Conservation (phyloP, 2,888 invertebrate genomes). For the Caenorhabditis zanzibari region DNA sequence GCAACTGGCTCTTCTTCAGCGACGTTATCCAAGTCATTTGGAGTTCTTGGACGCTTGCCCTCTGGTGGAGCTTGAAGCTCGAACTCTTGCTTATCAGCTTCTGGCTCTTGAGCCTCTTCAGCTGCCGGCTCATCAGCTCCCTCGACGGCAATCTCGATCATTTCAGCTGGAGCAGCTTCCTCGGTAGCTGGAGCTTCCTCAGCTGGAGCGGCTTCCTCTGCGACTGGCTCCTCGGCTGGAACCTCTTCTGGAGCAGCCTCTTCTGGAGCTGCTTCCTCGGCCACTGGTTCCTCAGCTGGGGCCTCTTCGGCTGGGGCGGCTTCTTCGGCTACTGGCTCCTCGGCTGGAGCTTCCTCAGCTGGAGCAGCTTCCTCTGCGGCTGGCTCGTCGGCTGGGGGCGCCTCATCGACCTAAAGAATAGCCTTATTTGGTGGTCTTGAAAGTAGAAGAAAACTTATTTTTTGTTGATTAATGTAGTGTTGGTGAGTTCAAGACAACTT, state of each 20-base stretch:
- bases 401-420: conserved; percentile 43
- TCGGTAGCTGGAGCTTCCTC: conserved; percentile 44
- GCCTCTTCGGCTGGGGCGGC: too few species aligned
- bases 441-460: background rate
- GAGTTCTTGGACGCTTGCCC: conserved; percentile 81
- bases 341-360: conserved; percentile 49
- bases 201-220: conserved; percentile 52
- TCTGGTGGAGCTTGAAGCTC: conserved; percentile 82
- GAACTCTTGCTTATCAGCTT: conserved; percentile 74
- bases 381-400: conserved; percentile 50
- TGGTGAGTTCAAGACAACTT: conserved; percentile 40
- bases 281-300: conserved; percentile 39
- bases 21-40: conserved; percentile 80
- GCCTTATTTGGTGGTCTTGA: background rate
- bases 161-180: conserved; percentile 60
- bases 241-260: conserved; percentile 56
- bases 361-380: conserved; percentile 34
- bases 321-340: too few species aligned
- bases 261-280: conserved; percentile 26
- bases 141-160: conserved; percentile 49
- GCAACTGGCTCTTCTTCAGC: conserved; percentile 71
- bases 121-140: conserved; percentile 59
- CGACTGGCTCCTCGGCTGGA: conserved; percentile 61
- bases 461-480: conserved; percentile 14
- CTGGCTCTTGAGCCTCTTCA: conserved; percentile 59